Conservation (phyloP, 2,113 vertebrate species). For the Hypocryptadius cinnamomeus region DNA sequence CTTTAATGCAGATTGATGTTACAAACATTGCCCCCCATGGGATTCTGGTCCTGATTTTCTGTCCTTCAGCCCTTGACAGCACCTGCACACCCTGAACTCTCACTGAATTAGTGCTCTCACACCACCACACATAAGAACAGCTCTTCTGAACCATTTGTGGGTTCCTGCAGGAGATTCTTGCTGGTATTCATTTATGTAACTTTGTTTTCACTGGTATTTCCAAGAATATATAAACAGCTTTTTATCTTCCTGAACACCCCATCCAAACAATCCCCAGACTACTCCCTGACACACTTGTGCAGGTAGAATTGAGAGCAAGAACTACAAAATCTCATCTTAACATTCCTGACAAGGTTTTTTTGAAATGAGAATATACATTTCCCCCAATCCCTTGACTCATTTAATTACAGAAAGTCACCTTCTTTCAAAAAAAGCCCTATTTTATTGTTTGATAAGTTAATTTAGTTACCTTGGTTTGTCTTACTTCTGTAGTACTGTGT, state of each 20-base stretch:
- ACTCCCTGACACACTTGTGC: not conserved
- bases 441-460: not conserved
- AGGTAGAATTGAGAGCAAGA: not conserved
- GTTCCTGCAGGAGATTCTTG: not conserved
- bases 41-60: not conserved
- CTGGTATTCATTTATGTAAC: not conserved
- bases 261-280: not conserved
- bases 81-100: not conserved
- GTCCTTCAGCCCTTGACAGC: not conserved
- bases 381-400: not conserved
- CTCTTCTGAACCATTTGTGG: not conserved
- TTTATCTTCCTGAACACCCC: not conserved
- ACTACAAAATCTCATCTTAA: not conserved
- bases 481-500: not conserved
- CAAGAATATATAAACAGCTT: not conserved
- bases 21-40: not conserved
- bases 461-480: not conserved
- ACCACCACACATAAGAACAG: not conserved
- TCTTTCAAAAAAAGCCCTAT: not conserved
- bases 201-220: not conserved
- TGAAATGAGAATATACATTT: not conserved
- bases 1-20: not conserved
- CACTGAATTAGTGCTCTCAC: not conserved
- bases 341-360: not conserved
- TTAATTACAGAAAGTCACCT: not conserved